Percentiles rank a stretch among this genome's conserved stretches.
These are phyloP conservation scores for Varanus komodoensis DNA, from an alignment of 2,113 vertebrate genomes.

Conservation along the genomic window DNA sequence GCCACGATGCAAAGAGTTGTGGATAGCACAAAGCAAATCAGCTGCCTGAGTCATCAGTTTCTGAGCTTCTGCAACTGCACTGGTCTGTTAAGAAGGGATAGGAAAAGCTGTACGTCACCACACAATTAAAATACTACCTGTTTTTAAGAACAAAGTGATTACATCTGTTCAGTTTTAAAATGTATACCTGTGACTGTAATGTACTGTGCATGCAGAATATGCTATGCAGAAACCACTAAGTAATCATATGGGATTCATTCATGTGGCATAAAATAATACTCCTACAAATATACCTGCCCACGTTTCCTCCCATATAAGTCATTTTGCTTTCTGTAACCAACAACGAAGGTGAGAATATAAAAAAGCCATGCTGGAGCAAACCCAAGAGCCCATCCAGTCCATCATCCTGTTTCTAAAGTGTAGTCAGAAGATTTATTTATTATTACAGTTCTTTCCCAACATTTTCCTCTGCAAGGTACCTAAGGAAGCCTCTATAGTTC, in stretches of 20 bases:
- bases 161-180: not conserved
- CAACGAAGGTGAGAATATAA: not conserved
- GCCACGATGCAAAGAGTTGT: slow-evolving; percentile 93
- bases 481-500: no score
- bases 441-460: no score
- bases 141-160: not conserved
- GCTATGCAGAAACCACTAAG: not conserved
- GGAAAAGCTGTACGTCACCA: slow-evolving; percentile 25
- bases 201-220: not conserved
- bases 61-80: slow-evolving; percentile 95
- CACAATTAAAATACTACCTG: not conserved
- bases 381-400: not conserved
- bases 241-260: not conserved
- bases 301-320: not conserved
- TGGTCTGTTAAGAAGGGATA: slow-evolving; percentile 81
- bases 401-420: not conserved
- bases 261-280: not conserved
- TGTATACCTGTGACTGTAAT: not conserved
- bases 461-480: no score
- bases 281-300: not conserved
- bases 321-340: not conserved
- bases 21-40: slow-evolving; percentile 93
- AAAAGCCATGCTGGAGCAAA: not conserved
- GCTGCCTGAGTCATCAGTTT: slow-evolving; percentile 94
- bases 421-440: not conserved